Evolutionary conservation across 2,888 invertebrate species (phyloP).

Genomic region (Brassicogethes aeneus): DNA sequence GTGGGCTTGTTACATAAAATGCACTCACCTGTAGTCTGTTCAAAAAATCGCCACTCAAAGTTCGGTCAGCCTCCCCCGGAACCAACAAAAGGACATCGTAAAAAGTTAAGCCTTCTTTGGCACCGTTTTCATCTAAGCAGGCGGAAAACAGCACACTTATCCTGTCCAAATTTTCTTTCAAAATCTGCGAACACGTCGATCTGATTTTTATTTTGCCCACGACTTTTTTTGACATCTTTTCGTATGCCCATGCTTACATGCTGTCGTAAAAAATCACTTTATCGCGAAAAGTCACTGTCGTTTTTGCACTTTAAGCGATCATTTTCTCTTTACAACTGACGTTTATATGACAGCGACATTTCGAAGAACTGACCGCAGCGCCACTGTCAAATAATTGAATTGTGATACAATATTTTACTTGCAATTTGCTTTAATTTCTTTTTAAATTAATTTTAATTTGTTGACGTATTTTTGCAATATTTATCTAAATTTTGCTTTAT

Average conservation of each 20-base stretch:
- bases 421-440: too few relatives aligned
- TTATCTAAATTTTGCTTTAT: too few relatives aligned
- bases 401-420: too few relatives aligned
- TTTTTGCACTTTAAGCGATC: background rate
- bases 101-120: constrained; percentile 25
- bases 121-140: constrained; percentile 30
- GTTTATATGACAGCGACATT: constrained; percentile 15
- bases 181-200: constrained; percentile 32
- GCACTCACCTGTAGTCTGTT: constrained; percentile 36
- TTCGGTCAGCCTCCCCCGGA: constrained; percentile 30
- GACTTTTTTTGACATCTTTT: constrained; percentile 31
- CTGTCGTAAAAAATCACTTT: background rate
- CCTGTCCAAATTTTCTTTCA: constrained; percentile 35
- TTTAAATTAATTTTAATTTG: too few relatives aligned
- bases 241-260: constrained; percentile 1
- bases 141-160: constrained; percentile 38
- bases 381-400: constrained; percentile 8
- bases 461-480: too few relatives aligned
- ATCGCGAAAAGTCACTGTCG: background rate
- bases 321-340: constrained; percentile 3
- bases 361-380: constrained; percentile 9
- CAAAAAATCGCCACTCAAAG: constrained; percentile 37
- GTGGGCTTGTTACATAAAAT: constrained; percentile 9
- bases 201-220: constrained; percentile 37
- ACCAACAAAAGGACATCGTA: constrained; percentile 34